phyloP scores from a whole-genome alignment of 2,113 vertebrate genomes.

The Sterrhoptilus dennistouni region DNA sequence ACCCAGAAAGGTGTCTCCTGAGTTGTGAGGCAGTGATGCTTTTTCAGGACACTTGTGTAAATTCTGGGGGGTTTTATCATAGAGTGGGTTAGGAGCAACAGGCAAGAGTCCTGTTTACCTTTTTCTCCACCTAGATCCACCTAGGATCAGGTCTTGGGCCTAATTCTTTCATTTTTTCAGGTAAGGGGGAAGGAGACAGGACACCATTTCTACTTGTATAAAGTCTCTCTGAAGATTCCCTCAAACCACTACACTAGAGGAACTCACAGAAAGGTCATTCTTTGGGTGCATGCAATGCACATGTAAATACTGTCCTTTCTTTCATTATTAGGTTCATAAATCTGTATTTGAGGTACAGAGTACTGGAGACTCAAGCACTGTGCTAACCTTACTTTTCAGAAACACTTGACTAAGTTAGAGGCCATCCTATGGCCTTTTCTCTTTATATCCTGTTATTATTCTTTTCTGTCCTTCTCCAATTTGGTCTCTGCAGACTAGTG shows the following conservation, averaged over 20 bases:
- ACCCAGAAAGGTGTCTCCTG: not conserved
- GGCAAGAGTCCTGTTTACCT: not conserved
- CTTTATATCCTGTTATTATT: not conserved
- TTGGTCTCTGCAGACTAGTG: not conserved
- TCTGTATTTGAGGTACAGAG: not conserved
- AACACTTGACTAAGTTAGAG: not conserved
- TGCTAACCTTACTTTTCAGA: not conserved
- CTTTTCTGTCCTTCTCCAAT: not conserved
- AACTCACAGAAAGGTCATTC: not conserved
- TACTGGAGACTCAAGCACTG: not conserved
- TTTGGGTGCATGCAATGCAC: accelerated
- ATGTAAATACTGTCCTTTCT: not conserved
- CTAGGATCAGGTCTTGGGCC: not conserved
- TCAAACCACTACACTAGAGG: not conserved
- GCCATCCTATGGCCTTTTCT: not conserved
- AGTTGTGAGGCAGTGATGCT: not conserved
- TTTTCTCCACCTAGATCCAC: not conserved
- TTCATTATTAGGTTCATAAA: not conserved
- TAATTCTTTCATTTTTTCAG: not conserved
- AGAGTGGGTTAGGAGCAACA: not conserved
- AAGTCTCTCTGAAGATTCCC: not conserved
- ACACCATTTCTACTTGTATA: not conserved
- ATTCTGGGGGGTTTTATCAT: not conserved
- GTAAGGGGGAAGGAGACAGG: not conserved
- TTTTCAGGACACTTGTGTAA: not conserved